phyloP scores from a whole-genome alignment of 2,888 invertebrate species.

The Tetranychus piercei region DNA sequence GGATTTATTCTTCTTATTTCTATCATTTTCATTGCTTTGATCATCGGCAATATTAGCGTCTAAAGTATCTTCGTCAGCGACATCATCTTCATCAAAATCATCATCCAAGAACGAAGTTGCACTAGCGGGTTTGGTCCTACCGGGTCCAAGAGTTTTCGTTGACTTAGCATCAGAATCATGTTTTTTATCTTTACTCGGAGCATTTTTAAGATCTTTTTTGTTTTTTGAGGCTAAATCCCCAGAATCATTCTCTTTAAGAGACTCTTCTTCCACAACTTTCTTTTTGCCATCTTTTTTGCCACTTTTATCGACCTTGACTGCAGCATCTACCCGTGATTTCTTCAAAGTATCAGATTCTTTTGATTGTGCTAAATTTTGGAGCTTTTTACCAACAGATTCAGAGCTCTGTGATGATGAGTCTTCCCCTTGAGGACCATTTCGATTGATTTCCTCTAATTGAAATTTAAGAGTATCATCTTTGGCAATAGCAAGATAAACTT shows the following conservation, averaged over 20 bases:
- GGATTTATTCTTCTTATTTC: neutral
- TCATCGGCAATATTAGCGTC: neutral
- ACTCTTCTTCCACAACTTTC: neutral
- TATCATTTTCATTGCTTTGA: neutral
- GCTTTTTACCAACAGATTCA: neutral
- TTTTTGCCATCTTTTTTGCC: neutral
- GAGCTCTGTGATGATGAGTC: neutral
- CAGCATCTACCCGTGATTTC: neutral
- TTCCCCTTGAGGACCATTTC: neutral
- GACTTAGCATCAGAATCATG: neutral
- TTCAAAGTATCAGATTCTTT: neutral
- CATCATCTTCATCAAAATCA: neutral
- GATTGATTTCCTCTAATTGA: neutral
- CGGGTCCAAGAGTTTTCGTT: neutral
- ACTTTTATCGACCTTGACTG: neutral
- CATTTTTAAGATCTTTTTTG: neutral
- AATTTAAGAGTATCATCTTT: neutral
- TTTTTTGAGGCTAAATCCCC: neutral
- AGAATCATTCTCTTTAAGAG: neutral
- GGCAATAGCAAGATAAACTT: neutral
- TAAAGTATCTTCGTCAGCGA: neutral
- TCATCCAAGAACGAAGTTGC: neutral
- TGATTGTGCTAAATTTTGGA: neutral
- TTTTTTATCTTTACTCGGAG: neutral
- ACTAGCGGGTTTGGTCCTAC: neutral